These are phyloP conservation scores for Drosophila dives DNA, from an alignment of 2,888 invertebrate genomes.

Conservation along the genomic window DNA sequence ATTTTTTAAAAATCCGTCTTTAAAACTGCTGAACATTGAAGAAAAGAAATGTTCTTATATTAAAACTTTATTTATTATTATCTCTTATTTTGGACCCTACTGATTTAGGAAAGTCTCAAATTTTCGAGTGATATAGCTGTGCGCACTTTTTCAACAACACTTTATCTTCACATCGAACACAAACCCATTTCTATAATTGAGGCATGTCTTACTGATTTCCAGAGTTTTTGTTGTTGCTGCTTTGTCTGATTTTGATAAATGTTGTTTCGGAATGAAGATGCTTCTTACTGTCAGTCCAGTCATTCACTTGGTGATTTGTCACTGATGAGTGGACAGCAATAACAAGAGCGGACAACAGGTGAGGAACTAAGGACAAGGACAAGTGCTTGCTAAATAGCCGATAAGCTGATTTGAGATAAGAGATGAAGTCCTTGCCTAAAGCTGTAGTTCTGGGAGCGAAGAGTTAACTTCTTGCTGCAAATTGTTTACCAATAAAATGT, in stretches of 20 bases:
- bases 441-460: conserved; percentile 11
- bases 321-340: conserved; percentile 57
- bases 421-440: conserved; percentile 15
- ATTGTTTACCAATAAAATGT: conserved; percentile 18
- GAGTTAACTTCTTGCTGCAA: conserved; percentile 15
- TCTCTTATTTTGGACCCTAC: neutral
- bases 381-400: conserved; percentile 8
- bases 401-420: conserved; percentile 45
- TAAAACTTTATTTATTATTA: neutral
- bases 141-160: neutral
- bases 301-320: conserved; percentile 69
- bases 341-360: conserved; percentile 37
- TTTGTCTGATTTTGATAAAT: conserved; percentile 65
- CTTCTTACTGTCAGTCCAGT: conserved; percentile 64
- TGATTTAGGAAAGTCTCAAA: neutral
- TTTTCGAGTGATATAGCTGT: neutral
- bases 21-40: neutral
- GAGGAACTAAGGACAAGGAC: conserved; percentile 20
- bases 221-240: conserved; percentile 26
- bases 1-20: neutral
- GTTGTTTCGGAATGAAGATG: conserved; percentile 71
- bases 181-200: neutral
- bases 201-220: conserved; percentile 6
- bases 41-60: neutral
- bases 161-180: neutral